Conservation (phyloP, 1,140 invertebrate species). For the Eubasilissa regina region DNA sequence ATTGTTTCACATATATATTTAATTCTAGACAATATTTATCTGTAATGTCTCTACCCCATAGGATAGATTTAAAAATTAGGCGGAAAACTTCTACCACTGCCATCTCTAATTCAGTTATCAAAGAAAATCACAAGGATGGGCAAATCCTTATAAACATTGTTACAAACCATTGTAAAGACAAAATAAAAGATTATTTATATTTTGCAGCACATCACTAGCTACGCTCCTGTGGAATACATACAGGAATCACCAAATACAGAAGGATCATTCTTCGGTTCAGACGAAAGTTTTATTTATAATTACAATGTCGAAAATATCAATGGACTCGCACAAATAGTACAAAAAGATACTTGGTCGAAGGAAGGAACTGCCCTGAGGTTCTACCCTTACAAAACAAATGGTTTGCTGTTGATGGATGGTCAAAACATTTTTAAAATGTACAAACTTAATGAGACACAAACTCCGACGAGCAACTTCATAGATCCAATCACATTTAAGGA, state of each 20-base stretch:
- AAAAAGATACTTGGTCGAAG: constrained; percentile 3
- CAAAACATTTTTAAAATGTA: not conserved
- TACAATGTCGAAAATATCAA: constrained; percentile 24
- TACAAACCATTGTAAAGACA: too few relatives aligned
- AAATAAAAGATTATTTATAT: too few relatives aligned
- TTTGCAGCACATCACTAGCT: constrained; percentile 53
- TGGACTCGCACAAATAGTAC: not conserved
- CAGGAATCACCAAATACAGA: constrained; percentile 26
- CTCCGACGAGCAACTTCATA: not conserved
- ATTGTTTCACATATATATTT: too few relatives aligned
- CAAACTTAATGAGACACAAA: not conserved
- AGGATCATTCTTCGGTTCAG: constrained; percentile 38
- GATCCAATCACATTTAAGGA: constrained; percentile 14
- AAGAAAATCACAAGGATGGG: too few relatives aligned
- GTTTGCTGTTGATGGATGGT: constrained; percentile 37
- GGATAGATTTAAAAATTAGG: too few relatives aligned
- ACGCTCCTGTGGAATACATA: constrained; percentile 45
- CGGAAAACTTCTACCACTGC: too few relatives aligned
- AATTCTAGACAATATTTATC: not conserved
- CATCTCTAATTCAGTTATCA: too few relatives aligned
- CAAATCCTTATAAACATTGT: too few relatives aligned
- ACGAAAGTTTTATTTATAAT: constrained; percentile 36
- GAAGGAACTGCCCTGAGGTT: not conserved
- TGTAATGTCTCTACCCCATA: too few relatives aligned
- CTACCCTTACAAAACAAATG: not conserved